phyloP scores from a whole-genome alignment of 2,113 vertebrate genomes.

The Bos indicus region DNA sequence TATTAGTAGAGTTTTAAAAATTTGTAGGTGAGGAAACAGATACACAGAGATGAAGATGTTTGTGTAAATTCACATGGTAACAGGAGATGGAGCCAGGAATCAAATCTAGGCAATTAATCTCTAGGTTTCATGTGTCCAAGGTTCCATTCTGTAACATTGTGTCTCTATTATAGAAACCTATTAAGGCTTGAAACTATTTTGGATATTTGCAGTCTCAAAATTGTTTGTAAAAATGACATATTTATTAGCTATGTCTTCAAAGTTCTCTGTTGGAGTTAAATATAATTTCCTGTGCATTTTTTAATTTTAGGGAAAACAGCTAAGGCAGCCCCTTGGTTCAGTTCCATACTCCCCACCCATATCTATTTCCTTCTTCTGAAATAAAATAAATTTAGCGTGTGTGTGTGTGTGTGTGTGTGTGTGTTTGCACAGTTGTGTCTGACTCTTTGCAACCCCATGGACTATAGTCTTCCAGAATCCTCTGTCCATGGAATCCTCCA shows the following conservation, averaged over 20 bases:
- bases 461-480: neutral
- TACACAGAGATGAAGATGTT: neutral
- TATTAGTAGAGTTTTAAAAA: neutral
- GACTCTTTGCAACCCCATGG: neutral
- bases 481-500: neutral
- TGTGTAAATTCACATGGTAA: neutral
- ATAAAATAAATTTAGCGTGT: neutral
- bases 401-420: neutral
- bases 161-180: neutral
- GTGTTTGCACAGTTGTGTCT: neutral
- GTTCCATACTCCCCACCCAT: accelerated
- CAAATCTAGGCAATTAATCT: neutral
- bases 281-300: neutral
- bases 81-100: neutral
- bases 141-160: neutral
- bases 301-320: neutral
- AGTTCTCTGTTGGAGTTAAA: neutral
- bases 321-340: neutral
- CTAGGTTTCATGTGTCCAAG: neutral
- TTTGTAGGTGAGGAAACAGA: neutral
- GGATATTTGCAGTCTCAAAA: neutral
- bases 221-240: neutral
- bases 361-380: neutral
- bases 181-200: neutral
- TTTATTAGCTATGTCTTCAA: neutral